Percentiles rank a stretch among this genome's conserved stretches.
These are phyloP conservation scores for Takifugu ocellatus DNA, from an alignment of 2,797 vertebrate genomes.

Conservation along the genomic window DNA sequence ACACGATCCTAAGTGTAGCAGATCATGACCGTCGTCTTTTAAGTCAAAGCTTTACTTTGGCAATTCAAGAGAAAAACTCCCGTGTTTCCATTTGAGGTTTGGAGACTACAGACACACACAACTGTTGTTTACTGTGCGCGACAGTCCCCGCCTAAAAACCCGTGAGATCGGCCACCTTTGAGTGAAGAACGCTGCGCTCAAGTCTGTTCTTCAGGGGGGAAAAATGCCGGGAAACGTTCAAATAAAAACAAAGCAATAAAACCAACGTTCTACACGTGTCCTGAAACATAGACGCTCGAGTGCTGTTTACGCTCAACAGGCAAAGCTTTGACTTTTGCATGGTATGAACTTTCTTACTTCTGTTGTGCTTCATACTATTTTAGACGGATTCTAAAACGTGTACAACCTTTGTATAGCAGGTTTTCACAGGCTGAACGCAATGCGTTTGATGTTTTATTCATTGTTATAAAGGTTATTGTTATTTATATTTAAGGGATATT, in stretches of 20 bases:
- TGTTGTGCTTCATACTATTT: conserved; percentile 50
- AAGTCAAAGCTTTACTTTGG: conserved; percentile 2
- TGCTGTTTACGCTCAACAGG: conserved; percentile 62
- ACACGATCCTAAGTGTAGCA: conserved; percentile 11
- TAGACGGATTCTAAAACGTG: conserved; percentile 46
- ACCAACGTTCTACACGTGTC: conserved; percentile 42
- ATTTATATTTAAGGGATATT: conserved; percentile 85
- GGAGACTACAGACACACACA: conserved; percentile 13
- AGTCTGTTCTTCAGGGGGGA: conserved; percentile 37
- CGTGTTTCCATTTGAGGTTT: conserved; percentile 13
- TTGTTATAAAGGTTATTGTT: conserved; percentile 69
- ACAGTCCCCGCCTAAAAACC: conserved; percentile 33
- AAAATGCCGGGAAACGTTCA: conserved; percentile 47
- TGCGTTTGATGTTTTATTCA: conserved; percentile 65
- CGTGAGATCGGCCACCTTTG: conserved; percentile 51
- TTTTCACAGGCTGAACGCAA: conserved; percentile 64
- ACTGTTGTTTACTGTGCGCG: conserved; percentile 25
- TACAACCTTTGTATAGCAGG: conserved; percentile 63
- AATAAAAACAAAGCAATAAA: conserved; percentile 72
- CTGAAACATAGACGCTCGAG: conserved; percentile 46
- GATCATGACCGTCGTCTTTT: conserved; percentile 6
- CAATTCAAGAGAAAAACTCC: neutral
- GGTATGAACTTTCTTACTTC: conserved; percentile 49
- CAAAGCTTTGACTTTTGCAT: conserved; percentile 55
- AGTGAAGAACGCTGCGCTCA: conserved; percentile 57